Percentiles rank a stretch among this genome's conserved stretches.
phyloP scores from a whole-genome alignment of 2,888 invertebrate species.

The Saturnia pavonia region DNA sequence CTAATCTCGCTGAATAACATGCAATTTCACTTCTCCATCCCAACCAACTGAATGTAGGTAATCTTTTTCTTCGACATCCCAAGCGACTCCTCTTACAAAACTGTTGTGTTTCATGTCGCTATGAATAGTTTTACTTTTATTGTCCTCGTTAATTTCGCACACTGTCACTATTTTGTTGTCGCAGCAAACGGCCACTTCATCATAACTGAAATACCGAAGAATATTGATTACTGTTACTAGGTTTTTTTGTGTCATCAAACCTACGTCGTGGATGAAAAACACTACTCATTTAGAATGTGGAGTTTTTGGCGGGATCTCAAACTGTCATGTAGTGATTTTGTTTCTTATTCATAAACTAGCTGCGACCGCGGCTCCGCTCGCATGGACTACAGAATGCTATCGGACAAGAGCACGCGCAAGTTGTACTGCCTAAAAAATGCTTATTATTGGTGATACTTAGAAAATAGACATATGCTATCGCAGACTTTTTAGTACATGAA shows the following conservation, averaged over 20 bases:
- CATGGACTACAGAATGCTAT: too few relatives aligned
- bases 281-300: too few relatives aligned
- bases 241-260: background rate
- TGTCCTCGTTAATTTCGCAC: conserved; percentile 48
- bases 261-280: too few relatives aligned
- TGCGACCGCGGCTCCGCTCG: too few relatives aligned
- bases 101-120: conserved; percentile 66
- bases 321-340: too few relatives aligned
- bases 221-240: conserved; percentile 2
- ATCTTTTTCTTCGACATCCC: conserved; percentile 63
- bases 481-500: too few relatives aligned
- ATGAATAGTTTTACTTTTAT: conserved; percentile 48
- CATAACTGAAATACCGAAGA: conserved; percentile 48
- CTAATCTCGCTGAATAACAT: conserved; percentile 45
- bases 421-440: too few relatives aligned
- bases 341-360: too few relatives aligned
- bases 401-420: too few relatives aligned
- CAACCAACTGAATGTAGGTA: conserved; percentile 81
- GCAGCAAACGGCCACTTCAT: conserved; percentile 68
- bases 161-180: conserved; percentile 72
- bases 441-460: too few relatives aligned
- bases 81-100: conserved; percentile 79
- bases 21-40: conserved; percentile 75
- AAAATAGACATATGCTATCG: too few relatives aligned
- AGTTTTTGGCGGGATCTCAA: too few relatives aligned